These are phyloP conservation scores for Argynnis bischoffii DNA, from an alignment of 2,888 invertebrate species.

Conservation along the genomic window DNA sequence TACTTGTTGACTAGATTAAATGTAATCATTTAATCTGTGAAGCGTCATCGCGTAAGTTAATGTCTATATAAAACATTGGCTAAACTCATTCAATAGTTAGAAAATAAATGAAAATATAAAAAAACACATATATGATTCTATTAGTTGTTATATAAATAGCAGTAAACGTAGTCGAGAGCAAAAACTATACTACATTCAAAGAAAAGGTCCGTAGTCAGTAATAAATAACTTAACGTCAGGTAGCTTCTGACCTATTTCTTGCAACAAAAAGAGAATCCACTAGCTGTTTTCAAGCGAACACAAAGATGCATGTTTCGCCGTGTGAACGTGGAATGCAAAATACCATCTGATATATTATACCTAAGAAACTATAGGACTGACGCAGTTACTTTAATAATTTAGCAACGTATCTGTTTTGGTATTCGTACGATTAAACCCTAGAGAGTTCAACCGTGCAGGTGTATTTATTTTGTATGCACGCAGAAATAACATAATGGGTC, in stretches of 20 bases:
- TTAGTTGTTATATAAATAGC: not conserved
- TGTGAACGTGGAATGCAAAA: constrained; percentile 36
- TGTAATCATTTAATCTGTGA: no score
- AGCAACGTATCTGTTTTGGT: constrained; percentile 24
- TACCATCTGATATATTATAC: constrained; percentile 25
- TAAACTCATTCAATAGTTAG: no score
- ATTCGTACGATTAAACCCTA: constrained; percentile 10
- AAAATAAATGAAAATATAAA: no score
- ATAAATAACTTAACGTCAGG: constrained; percentile 36
- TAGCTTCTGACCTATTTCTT: constrained; percentile 39
- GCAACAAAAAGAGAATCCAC: constrained; percentile 31
- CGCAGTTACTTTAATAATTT: constrained; percentile 26
- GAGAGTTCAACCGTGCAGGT: constrained; percentile 3
- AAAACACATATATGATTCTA: no score
- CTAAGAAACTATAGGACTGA: constrained; percentile 21
- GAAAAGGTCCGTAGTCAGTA: constrained; percentile 30
- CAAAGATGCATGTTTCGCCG: constrained; percentile 27
- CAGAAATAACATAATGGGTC: not conserved
- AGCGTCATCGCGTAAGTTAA: no score
- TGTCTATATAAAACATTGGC: no score
- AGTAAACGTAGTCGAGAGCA: constrained; percentile 13
- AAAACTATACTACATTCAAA: constrained; percentile 12
- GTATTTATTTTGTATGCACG: not conserved
- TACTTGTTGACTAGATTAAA: no score
- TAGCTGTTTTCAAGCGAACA: constrained; percentile 29